Base-by-base conservation (phyloP, 2,113 vertebrate species). In the Phyllopteryx taeniolatus region DNA sequence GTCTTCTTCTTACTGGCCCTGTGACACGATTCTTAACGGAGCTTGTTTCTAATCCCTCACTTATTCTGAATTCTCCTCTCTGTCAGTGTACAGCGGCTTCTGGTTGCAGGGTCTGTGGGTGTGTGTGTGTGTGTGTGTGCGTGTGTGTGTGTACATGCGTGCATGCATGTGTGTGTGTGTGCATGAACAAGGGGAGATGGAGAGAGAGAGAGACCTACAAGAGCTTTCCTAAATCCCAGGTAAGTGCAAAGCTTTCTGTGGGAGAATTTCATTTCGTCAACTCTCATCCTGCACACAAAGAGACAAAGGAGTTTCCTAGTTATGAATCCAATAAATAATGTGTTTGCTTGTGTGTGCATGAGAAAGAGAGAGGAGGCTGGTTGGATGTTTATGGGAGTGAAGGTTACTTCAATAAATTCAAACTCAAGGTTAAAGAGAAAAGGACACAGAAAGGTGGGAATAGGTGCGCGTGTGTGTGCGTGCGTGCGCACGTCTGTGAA, bases 201-300 rank as follows among this genome's bases (percentile, higher is more conserved):
- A 56, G 43, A 66, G 67, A 76, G 78, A 77, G 78, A 73, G 68
- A 74, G 61, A 39, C 62, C 73, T 65, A 72, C 76, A 14, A 83
- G 86, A 89, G 85, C 79, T 91, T 90, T 88, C 82, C 85, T 90
- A 88, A 91, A 91, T 90, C 90, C 88, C 78, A 88, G 85, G 88
- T 91, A 91, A 90, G 88, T 87, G 87, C 82, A 83, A 83, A 89
- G 90, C 82, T 86, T 88, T 87, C 86, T 83, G 85, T 74, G n/a
- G 84, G 85, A 87, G 87, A 89, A 91, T 91, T 91, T 90, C 90
- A 91, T 90, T 91, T 90, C 86, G 89, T 81, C 82, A 76, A 82
- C 86, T 88, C 90, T 91, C 87, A 89, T 89, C 87, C 86, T 80
- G 75, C 85, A 79, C 82, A 81, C 79, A 82, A 68, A 81, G 73